Conservation (phyloP, 1,140 invertebrate genomes). For the Globodera rostochiensis region DNA sequence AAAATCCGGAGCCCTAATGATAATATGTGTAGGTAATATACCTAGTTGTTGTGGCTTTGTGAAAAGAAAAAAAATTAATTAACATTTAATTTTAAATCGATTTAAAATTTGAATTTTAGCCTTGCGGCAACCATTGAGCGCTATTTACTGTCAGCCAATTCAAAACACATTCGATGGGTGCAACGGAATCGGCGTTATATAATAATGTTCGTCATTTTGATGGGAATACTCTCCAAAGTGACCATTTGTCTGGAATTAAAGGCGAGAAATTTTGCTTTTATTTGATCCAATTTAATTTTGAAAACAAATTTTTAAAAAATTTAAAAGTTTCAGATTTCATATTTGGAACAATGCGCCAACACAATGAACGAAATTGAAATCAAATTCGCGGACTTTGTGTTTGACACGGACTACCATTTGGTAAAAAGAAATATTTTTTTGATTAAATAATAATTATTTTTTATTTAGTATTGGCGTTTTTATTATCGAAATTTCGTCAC, state of each 20-base stretch:
- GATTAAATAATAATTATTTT: conserved; percentile 25
- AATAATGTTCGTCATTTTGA: conserved; percentile 51
- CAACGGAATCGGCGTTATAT: conserved; percentile 55
- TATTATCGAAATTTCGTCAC: conserved; percentile 63
- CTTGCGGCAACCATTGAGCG: conserved; percentile 60
- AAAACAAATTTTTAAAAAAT: neutral
- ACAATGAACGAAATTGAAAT: conserved; percentile 52
- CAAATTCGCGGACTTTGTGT: conserved; percentile 52
- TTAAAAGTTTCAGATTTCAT: conserved; percentile 42
- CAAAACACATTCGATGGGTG: conserved; percentile 32
- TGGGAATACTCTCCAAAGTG: conserved; percentile 60
- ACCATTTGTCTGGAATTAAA: conserved; percentile 60
- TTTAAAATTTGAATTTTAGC: conserved; percentile 9
- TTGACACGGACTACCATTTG: conserved; percentile 48
- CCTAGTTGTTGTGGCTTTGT: too few relatives aligned
- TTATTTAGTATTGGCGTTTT: conserved; percentile 38
- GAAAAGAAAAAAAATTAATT: too few relatives aligned
- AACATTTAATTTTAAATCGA: neutral
- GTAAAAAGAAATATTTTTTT: conserved; percentile 1
- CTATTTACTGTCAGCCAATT: conserved; percentile 55
- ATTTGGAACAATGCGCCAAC: conserved; percentile 52
- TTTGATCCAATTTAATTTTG: conserved; percentile 15
- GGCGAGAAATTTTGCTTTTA: conserved; percentile 35
- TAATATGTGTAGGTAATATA: too few relatives aligned
- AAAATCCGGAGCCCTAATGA: too few relatives aligned